phyloP scores from a whole-genome alignment of 37 sponge, comb jelly and placozoan species.

The Diacarnus erythraeanus region DNA sequence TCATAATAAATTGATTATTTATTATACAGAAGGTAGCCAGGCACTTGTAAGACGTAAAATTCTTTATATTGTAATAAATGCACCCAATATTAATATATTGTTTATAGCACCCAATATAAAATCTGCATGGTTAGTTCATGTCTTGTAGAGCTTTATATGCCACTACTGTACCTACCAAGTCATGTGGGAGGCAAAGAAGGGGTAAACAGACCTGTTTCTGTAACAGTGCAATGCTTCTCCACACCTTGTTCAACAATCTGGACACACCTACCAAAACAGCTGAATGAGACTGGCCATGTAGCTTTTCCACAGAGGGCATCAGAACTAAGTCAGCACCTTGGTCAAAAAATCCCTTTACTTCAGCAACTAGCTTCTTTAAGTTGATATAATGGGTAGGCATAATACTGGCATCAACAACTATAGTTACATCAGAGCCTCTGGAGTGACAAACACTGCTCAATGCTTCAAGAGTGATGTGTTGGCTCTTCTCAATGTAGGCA shows the following conservation, averaged over 20 bases:
- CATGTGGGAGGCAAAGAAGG: conserved; percentile 22
- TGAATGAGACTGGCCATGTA: conserved; percentile 21
- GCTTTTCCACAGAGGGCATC: conserved; percentile 7
- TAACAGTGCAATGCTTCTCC: conserved; percentile 8
- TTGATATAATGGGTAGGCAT: conserved; percentile 2
- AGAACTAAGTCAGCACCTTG: conserved; percentile 20
- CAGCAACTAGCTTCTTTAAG: neutral
- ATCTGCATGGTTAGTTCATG: neutral
- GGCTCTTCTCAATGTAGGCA: neutral
- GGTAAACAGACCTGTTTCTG: conserved; percentile 29
- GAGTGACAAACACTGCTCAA: conserved; percentile 9
- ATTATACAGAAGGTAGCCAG: too few species aligned
- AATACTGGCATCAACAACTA: conserved; percentile 18
- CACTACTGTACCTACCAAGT: conserved; percentile 28
- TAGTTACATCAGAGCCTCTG: neutral
- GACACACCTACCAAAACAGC: conserved; percentile 22
- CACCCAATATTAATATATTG: too few species aligned
- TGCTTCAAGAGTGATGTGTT: conserved; percentile 3
- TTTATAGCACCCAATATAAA: too few species aligned
- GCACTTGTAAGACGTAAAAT: too few species aligned
- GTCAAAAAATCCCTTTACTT: conserved; percentile 11
- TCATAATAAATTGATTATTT: too few species aligned
- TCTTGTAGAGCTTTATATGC: conserved; percentile 34
- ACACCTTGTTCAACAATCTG: conserved; percentile 1
- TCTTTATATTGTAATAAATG: too few species aligned